These are phyloP conservation scores for Notarius quadriscutis DNA, from an alignment of 2,113 vertebrate species.

Conservation along the genomic window DNA sequence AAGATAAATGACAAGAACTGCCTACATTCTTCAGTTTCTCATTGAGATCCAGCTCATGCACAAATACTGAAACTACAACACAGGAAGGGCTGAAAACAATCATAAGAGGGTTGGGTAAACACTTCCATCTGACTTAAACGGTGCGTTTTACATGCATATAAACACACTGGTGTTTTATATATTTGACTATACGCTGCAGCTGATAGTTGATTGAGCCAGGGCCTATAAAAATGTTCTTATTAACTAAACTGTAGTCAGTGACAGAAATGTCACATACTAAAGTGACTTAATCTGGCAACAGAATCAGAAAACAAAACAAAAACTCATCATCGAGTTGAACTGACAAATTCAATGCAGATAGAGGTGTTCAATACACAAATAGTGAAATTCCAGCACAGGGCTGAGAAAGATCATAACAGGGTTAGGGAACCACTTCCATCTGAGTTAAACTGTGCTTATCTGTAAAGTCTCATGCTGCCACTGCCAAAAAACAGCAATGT, in stretches of 20 bases:
- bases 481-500: constrained; percentile 2
- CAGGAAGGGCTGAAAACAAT: neutral
- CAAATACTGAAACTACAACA: neutral
- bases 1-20: neutral
- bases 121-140: constrained; percentile 9
- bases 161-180: neutral
- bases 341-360: neutral
- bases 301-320: neutral
- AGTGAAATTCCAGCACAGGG: neutral
- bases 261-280: neutral
- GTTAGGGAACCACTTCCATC: neutral
- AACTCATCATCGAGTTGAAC: neutral
- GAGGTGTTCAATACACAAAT: constrained; percentile 1
- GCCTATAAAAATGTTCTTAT: neutral
- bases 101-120: neutral
- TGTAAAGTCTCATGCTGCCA: neutral
- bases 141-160: neutral
- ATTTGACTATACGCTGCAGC: constrained; percentile 5
- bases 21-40: neutral
- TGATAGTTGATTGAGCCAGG: constrained; percentile 1
- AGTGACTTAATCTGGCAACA: neutral
- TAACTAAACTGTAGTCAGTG: constrained; percentile 10
- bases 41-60: neutral
- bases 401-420: neutral
- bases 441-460: neutral